phyloP scores from a whole-genome alignment of 2,113 vertebrate species.

The Conger conger region DNA sequence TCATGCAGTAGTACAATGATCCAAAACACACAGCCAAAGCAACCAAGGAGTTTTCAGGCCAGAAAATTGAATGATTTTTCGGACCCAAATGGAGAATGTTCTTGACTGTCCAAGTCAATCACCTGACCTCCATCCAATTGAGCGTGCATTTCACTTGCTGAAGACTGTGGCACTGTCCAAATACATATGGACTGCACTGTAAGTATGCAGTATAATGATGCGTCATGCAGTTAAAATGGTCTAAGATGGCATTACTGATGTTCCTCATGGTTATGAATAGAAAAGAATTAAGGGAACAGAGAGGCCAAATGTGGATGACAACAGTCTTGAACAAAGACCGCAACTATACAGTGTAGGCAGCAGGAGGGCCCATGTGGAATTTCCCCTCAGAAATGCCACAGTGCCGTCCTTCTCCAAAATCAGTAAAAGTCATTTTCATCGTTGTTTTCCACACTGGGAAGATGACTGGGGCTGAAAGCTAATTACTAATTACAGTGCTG shows the following conservation, averaged over 20 bases:
- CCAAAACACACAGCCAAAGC: too few species aligned
- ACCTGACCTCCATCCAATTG: too few species aligned
- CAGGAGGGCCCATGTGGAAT: neutral
- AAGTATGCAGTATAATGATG: neutral
- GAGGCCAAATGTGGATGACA: neutral
- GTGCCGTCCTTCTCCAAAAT: neutral
- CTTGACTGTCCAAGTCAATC: too few species aligned
- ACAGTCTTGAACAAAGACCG: neutral
- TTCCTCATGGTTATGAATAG: neutral
- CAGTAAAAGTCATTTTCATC: neutral
- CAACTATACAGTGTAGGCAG: neutral
- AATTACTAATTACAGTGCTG: constrained; percentile 9
- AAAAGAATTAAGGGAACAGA: neutral
- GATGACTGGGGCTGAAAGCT: neutral
- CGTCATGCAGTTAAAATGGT: neutral
- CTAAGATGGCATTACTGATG: neutral
- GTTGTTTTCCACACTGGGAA: neutral
- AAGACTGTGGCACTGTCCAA: too few species aligned
- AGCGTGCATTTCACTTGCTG: too few species aligned
- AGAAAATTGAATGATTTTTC: too few species aligned
- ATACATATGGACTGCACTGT: neutral
- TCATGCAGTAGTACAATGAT: too few species aligned
- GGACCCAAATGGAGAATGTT: too few species aligned
- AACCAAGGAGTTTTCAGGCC: too few species aligned
- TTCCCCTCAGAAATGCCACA: neutral